Percentiles rank a stretch among this genome's conserved stretches.
These are phyloP conservation scores for Serinus canaria DNA, from an alignment of 2,113 vertebrate species.

Conservation along the genomic window DNA sequence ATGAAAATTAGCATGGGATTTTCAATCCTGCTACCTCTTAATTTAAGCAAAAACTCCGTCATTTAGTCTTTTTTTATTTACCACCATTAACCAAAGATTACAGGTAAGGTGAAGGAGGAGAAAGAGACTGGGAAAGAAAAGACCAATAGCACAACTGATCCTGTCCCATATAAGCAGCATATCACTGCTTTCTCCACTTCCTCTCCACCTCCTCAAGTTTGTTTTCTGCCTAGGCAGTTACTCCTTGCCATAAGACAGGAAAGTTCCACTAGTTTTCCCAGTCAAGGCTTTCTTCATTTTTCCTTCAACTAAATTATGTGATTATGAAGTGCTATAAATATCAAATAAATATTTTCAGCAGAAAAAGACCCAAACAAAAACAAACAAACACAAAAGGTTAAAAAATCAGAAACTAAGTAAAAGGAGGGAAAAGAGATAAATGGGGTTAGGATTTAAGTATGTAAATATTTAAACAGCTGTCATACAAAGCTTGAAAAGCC, in stretches of 20 bases:
- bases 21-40: neutral
- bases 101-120: neutral
- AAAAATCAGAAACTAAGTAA: neutral
- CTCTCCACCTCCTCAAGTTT: neutral
- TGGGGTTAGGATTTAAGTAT: neutral
- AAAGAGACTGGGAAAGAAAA: neutral
- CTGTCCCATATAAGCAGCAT: neutral
- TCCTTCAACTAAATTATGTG: neutral
- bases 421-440: neutral
- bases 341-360: neutral
- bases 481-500: neutral
- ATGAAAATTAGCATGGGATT: neutral
- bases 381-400: neutral
- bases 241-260: neutral
- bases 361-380: neutral
- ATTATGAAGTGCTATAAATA: neutral
- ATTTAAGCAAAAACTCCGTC: neutral
- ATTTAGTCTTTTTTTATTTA: neutral
- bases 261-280: neutral
- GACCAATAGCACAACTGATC: neutral
- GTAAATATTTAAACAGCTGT: neutral
- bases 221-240: neutral
- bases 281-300: neutral
- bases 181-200: neutral
- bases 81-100: neutral